phyloP scores from a whole-genome alignment of 1,140 invertebrate species.

The Drosophila rhopaloa region DNA sequence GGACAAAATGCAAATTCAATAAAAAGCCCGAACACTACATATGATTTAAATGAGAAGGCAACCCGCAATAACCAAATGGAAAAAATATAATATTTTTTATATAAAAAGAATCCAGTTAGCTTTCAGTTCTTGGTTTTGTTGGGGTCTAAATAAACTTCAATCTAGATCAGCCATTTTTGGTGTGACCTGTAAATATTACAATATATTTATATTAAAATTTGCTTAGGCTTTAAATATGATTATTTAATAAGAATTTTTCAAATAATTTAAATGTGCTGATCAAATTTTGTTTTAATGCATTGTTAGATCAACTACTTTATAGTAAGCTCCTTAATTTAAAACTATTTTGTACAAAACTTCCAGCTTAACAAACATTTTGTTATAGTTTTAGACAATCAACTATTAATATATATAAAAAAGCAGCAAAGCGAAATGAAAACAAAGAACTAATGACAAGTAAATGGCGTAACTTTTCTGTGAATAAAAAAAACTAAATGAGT shows the following conservation, averaged over 20 bases:
- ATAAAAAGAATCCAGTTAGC: conserved; percentile 6
- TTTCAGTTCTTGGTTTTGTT: conserved; percentile 14
- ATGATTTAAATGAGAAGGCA: conserved; percentile 17
- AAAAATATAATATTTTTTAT: conserved; percentile 21
- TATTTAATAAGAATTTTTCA: conserved; percentile 14
- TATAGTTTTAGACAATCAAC: conserved; percentile 83
- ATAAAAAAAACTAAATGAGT: conserved; percentile 66
- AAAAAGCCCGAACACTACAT: conserved; percentile 13
- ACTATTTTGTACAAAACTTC: conserved; percentile 42
- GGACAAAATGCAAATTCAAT: conserved; percentile 3
- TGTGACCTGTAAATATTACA: conserved; percentile 35
- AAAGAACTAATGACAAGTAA: conserved; percentile 76
- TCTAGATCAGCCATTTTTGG: conserved; percentile 16
- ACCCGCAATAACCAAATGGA: conserved; percentile 1
- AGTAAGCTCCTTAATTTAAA: conserved; percentile 20
- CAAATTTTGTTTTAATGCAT: conserved; percentile 22
- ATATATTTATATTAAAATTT: conserved; percentile 11
- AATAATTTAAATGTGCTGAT: conserved; percentile 21
- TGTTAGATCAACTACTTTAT: conserved; percentile 17
- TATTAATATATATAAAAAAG: conserved; percentile 52
- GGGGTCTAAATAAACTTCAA: neutral
- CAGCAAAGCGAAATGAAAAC: conserved; percentile 47
- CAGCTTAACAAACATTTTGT: conserved; percentile 72
- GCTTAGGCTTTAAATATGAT: conserved; percentile 25
- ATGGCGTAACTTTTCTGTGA: conserved; percentile 82